Conservation (phyloP, 1,140 invertebrate species). For the Batillaria attramentaria region DNA sequence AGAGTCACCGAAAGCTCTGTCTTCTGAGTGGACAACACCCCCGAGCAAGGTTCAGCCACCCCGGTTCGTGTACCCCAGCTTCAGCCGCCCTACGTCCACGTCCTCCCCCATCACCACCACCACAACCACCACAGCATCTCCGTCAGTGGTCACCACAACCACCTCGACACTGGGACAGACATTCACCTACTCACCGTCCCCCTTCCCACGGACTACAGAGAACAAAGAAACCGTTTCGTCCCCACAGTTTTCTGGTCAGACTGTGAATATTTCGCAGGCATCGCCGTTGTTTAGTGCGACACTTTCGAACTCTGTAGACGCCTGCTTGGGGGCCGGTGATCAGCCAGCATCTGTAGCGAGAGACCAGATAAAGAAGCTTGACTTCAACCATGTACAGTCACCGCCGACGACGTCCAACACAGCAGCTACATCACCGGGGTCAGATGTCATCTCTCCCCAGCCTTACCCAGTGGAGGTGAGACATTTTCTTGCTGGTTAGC, state of each 20-base stretch:
- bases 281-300: background rate
- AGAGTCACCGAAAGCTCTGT: constrained; percentile 45
- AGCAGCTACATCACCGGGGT: background rate
- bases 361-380: constrained; percentile 2
- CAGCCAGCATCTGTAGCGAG: background rate
- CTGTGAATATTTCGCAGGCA: constrained; percentile 4
- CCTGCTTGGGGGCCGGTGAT: constrained; percentile 3
- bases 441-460: constrained; percentile 31
- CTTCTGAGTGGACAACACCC: constrained; percentile 62
- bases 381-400: constrained; percentile 41
- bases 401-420: background rate
- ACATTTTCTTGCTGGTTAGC: constrained; percentile 74
- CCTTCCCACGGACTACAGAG: constrained; percentile 35
- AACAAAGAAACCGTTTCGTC: constrained; percentile 36
- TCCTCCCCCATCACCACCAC: constrained; percentile 30
- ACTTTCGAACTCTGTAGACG: constrained; percentile 4
- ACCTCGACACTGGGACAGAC: constrained; percentile 19
- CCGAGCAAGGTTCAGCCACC: constrained; percentile 64
- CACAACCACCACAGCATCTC: constrained; percentile 15
- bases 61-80: constrained; percentile 66
- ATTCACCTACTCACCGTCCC: constrained; percentile 37
- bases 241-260: constrained; percentile 22
- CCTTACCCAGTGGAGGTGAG: constrained; percentile 57
- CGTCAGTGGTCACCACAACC: constrained; percentile 15
- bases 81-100: constrained; percentile 47